phyloP scores from a whole-genome alignment of 2,888 invertebrate genomes.

The Ornithoptera alexandrae region DNA sequence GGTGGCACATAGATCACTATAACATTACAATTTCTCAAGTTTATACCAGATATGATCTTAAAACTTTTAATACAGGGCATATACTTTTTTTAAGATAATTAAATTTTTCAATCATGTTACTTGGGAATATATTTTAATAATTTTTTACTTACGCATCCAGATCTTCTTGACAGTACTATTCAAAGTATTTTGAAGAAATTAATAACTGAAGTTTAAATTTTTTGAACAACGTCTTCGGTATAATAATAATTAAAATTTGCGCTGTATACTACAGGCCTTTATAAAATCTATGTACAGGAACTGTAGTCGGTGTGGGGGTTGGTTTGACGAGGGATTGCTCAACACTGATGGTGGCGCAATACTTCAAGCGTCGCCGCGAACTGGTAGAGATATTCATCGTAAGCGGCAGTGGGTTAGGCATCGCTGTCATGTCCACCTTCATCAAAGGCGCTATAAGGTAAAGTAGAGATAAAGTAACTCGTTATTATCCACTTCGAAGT shows the following conservation, averaged over 20 bases:
- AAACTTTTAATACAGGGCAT: too few species aligned
- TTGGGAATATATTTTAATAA: too few species aligned
- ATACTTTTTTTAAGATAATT: too few species aligned
- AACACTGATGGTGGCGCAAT: conserved; percentile 93
- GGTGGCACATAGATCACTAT: too few species aligned
- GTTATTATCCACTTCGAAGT: conserved; percentile 1
- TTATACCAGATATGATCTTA: too few species aligned
- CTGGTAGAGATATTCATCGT: conserved; percentile 93
- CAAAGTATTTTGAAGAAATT: too few species aligned
- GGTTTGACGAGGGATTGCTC: conserved; percentile 92
- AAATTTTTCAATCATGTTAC: too few species aligned
- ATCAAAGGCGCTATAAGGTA: conserved; percentile 89
- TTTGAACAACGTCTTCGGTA: neutral
- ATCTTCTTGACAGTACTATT: too few species aligned
- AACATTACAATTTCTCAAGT: too few species aligned
- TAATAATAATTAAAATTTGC: too few species aligned
- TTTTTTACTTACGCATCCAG: too few species aligned
- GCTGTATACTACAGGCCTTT: conserved; percentile 11
- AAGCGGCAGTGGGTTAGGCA: conserved; percentile 91
- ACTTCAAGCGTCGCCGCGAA: conserved; percentile 91
- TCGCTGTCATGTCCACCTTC: conserved; percentile 90
- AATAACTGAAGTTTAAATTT: neutral
- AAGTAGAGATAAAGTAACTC: neutral
- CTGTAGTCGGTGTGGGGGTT: conserved; percentile 88
- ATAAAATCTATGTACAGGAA: conserved; percentile 61